Percentiles rank a stretch among this genome's conserved stretches.
These are phyloP conservation scores for Liparis tanakae DNA, from an alignment of 2,797 vertebrate species.

Conservation along the genomic window DNA sequence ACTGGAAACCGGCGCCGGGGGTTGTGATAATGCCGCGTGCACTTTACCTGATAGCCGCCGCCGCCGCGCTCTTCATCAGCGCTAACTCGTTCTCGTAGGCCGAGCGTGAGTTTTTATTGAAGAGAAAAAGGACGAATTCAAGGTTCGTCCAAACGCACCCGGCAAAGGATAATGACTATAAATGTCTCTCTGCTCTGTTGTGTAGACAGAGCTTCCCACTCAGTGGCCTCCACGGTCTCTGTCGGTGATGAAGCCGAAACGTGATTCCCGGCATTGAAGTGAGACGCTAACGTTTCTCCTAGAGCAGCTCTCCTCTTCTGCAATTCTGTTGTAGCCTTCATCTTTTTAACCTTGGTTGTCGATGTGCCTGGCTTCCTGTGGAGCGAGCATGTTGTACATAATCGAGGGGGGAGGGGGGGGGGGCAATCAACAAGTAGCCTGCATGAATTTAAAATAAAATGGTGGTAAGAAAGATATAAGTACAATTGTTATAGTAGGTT, in stretches of 20 bases:
- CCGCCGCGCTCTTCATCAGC: conserved; percentile 25
- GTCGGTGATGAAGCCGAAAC: background rate
- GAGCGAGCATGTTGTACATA: too few species aligned
- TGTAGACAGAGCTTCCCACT: background rate
- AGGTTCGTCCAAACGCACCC: background rate
- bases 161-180: background rate
- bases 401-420: too few species aligned
- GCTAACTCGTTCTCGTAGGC: conserved; percentile 24
- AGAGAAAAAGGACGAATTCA: conserved; percentile 17
- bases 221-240: conserved; percentile 3
- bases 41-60: conserved; percentile 34
- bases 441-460: too few species aligned
- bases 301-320: background rate
- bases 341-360: too few species aligned
- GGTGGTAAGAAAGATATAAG: too few species aligned
- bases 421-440: too few species aligned
- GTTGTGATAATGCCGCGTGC: conserved; percentile 42
- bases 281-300: background rate
- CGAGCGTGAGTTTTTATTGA: conserved; percentile 9
- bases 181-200: conserved; percentile 4
- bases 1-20: conserved; percentile 43
- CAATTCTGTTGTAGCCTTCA: too few species aligned
- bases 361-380: too few species aligned
- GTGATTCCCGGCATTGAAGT: background rate
- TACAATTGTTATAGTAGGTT: too few species aligned